Evolutionary conservation across 1,140 invertebrate species (phyloP).

Genomic region (Zaprionus ornatus): DNA sequence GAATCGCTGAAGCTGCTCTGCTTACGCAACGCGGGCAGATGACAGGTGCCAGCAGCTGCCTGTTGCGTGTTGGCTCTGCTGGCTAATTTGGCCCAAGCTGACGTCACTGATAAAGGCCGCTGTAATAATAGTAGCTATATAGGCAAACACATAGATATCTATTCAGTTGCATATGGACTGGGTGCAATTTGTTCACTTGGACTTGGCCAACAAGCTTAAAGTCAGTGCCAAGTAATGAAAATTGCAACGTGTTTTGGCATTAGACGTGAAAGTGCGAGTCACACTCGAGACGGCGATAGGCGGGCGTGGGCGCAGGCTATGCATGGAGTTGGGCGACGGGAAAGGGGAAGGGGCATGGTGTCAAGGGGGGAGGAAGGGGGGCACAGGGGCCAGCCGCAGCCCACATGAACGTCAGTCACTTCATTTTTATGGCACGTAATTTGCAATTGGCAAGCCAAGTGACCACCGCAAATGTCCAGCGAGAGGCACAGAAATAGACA

Average conservation of each 20-base stretch:
- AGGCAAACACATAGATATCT: conserved; percentile 2
- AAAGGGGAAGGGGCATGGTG: neutral
- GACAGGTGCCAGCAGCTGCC: conserved; percentile 7
- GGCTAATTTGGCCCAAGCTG: conserved; percentile 27
- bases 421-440: conserved; percentile 80
- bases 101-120: conserved; percentile 64
- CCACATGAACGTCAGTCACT: conserved; percentile 59
- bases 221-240: conserved; percentile 81
- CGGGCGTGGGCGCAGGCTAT: conserved; percentile 28
- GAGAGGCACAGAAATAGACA: neutral
- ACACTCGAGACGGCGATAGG: conserved; percentile 41
- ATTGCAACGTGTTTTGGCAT: conserved; percentile 81
- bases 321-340: neutral
- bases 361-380: neutral
- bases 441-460: conserved; percentile 75
- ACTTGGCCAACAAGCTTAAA: conserved; percentile 78
- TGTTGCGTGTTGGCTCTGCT: neutral
- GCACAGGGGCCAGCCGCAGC: conserved; percentile 25
- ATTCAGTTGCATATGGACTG: conserved; percentile 40
- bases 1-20: conserved; percentile 43
- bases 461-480: conserved; percentile 47
- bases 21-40: conserved; percentile 58
- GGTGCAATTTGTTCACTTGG: conserved; percentile 74
- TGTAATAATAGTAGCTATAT: conserved; percentile 22
- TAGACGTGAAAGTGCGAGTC: conserved; percentile 83